Evolutionary conservation across 2,888 invertebrate genomes (phyloP), one percentile per base, ranked within the genome.

Genomic region (Silvanus unidentatus): DNA sequence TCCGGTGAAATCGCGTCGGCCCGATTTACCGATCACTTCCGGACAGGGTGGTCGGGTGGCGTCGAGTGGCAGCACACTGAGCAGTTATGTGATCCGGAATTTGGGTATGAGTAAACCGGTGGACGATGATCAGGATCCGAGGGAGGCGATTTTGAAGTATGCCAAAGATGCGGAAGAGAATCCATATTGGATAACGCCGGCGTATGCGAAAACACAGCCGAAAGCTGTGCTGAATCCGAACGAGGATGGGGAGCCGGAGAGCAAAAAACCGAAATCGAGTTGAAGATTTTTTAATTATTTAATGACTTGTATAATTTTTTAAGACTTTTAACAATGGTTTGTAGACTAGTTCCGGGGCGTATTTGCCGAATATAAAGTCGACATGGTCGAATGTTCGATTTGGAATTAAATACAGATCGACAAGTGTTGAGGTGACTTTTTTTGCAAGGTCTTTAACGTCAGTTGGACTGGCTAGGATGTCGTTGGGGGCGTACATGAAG

Each of bases 141-240:
- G 97, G 40, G 95, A 94, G 62, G 97, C 97, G 1, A 94, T 98
- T 54, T 73, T 97, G 45, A 88, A 93, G 55, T 95, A 84, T 68
- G 97, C 97, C 0, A 92, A 96, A 65, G 94, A 93, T 1, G 97
- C 96, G 0, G 95, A 81, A 39, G 92, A 96, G 65, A 92, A 97
- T 77, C 97, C 97, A 0, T 95, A 93, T 66, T 98, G 96, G 96
- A 90, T 94, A 29, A 84, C 93, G 0, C 94, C 93, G 0, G 94
- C 94, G 1, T 94, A 94, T 63, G 81, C 84, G 39, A 87, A 84
- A 61, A 94, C 91, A 0, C 96, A 96, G 60, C 95, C 96, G 0
- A 81, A 81, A 55, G 78, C 87, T 0, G 86, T 94, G 47, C 89
- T 92, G 60, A 84, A 85, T 45, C 44, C 48, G 10, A 51, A 53